Percentiles rank a stretch among this genome's conserved stretches.
Evolutionary conservation across 2,888 invertebrate species (phyloP).

Genomic region (Tridacna crocea): DNA sequence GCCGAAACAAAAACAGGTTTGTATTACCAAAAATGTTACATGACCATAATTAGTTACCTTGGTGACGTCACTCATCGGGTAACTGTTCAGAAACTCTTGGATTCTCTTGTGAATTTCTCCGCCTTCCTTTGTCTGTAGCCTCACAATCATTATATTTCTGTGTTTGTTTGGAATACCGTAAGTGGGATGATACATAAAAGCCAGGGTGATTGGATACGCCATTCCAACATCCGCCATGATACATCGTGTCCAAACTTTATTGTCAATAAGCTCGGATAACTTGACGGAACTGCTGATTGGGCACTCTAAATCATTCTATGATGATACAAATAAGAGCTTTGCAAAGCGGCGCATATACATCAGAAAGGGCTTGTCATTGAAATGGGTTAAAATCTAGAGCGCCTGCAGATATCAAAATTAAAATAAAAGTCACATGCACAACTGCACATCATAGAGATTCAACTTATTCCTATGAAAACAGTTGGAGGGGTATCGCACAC

Average conservation of each 20-base stretch:
- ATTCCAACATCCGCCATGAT: slow-evolving; percentile 62
- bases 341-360: too few relatives aligned
- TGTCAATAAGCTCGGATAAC: slow-evolving; percentile 62
- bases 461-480: too few relatives aligned
- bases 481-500: too few relatives aligned
- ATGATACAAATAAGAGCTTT: neutral
- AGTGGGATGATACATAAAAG: slow-evolving; percentile 42
- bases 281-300: slow-evolving; percentile 69
- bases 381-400: too few relatives aligned
- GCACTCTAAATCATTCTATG: slow-evolving; percentile 65
- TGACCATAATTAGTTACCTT: neutral
- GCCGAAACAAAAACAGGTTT: neutral
- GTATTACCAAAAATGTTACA: neutral
- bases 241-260: slow-evolving; percentile 70
- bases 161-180: neutral
- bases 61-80: neutral
- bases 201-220: slow-evolving; percentile 60
- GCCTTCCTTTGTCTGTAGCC: slow-evolving; percentile 3
- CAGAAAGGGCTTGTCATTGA: too few relatives aligned
- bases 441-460: too few relatives aligned
- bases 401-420: too few relatives aligned
- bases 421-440: too few relatives aligned
- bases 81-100: neutral
- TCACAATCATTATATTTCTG: neutral
- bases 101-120: too few relatives aligned